Evolutionary conservation across 2,797 vertebrate species (phyloP), one percentile per base, ranked within the genome.

Genomic region (Neosalanx taihuensis): DNA sequence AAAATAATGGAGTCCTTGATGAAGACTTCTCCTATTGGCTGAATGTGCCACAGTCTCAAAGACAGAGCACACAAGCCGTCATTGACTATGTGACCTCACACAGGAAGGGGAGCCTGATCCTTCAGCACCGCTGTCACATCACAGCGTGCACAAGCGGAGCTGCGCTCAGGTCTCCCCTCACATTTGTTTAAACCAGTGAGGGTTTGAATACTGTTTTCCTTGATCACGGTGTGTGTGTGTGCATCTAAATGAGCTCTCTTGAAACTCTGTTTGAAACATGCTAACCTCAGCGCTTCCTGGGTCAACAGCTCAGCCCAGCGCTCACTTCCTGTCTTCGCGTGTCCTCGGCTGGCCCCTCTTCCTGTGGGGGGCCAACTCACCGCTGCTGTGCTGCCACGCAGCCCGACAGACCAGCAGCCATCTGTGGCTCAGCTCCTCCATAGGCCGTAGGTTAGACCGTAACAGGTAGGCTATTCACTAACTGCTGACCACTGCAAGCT

Each of bases 281-380:
- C 15, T 56, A n/a, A 56, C 15, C 51, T 17, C 15, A 56, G 15
- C 3, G 6, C 18, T 26, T 26, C 57, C 20, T 60, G 20, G 7
- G n/a, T 5, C 57, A 18, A 57, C 17, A 18, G 18, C 20, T 20
- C 58, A 12, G 58, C 23, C 58, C n/a, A 63, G 78, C 80, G 80
- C 66, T 75, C 70, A 89, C 84, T 88, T 90, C 90, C 88, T 88
- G 89, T 78, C 82, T 88, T 82, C 78, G 77, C 81, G 77, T 79
- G 79, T 74, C 80, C 80, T 83, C 61, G 5, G 61, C 75, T 70
- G 67, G 73, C 71, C 29, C 57, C 76, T 83, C 65, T 61, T 56
- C 71, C 67, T 20, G 64, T 70, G 17, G 62, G 72, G 82, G 82
- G 81, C 81, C 72, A 69, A 77, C 81, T 80, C 81, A 5, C 26